Evolutionary conservation across 2,888 invertebrate genomes (phyloP), one percentile per base, ranked within the genome.

Genomic region (Troglohyphantes excavatus): DNA sequence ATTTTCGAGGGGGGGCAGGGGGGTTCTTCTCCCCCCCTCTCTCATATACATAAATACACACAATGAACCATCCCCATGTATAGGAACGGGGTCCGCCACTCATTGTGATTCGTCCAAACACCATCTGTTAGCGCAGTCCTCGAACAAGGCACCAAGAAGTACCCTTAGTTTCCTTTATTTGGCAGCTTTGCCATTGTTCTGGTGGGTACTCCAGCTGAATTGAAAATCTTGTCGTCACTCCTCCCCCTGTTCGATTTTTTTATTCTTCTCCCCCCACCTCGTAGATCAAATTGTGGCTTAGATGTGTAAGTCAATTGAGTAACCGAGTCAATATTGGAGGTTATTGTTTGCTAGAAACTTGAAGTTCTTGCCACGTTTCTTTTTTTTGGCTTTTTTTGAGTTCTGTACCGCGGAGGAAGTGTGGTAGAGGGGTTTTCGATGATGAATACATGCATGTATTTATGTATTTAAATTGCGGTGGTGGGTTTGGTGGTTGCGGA

Each of bases 101-200:
- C 76, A 33, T 67, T 65, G 68, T 27, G 21, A 26, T 73, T 63
- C 29, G 67, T 75, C 67, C 88, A 75, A 81, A 88, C 67, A 81
- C 88, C 88, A 88, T 75, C 81, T 88, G 88, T 88, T 88, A 82
- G 88, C 59, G 9, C 29, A 81, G 75, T 88, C 59, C 75, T 88
- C 75, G 39, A 75, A 88, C 81, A 67, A 13, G 53, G 61, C 67
- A 75, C 88, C 82, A 65, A 9, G n/a, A 33, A 9, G 65, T 65
- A 65, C 23, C 61, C 33, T 72, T 39, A 26, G 33, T 29, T 39
- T 63, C 68, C 81, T 26, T 67, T 6, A 53, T 61, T 76, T 46
- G 61, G 63, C 43, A 27, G 19, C 73, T 82, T 70, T 39, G 63
- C 43, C 27, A 39, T 82, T 82, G 75, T 82, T 78, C 83, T 65